Conservation (phyloP, 2,888 invertebrate genomes). For the Colletes collaris region DNA sequence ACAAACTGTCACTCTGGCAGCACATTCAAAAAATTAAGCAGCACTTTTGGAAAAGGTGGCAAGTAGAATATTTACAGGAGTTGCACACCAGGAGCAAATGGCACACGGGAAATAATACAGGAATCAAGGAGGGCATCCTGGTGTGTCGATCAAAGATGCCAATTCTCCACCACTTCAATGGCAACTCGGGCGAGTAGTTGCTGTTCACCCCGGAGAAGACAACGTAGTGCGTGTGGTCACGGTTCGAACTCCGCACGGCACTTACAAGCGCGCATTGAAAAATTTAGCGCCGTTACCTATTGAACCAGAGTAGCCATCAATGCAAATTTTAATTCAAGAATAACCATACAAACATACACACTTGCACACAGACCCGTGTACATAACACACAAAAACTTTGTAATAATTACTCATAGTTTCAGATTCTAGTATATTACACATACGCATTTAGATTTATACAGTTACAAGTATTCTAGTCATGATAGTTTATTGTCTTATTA, state of each 20-base stretch:
- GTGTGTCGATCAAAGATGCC: constrained; percentile 1
- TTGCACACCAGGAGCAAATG: constrained; percentile 3
- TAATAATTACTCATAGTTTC: too few relatives aligned
- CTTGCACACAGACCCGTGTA: too few relatives aligned
- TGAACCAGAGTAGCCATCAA: neutral
- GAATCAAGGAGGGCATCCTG: neutral
- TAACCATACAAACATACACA: too few relatives aligned
- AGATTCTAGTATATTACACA: too few relatives aligned
- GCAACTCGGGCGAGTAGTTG: constrained; percentile 6
- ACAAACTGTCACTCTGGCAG: neutral
- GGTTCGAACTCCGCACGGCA: neutral
- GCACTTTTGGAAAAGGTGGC: constrained; percentile 4
- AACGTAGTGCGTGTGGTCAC: constrained; percentile 2
- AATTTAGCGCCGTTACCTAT: constrained; percentile 2
- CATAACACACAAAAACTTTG: too few relatives aligned
- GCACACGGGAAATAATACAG: neutral
- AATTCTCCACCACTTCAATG: constrained; percentile 5
- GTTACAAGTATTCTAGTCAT: too few relatives aligned
- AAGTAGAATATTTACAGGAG: constrained; percentile 4
- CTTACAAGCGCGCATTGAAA: neutral
- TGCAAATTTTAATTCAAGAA: too few relatives aligned
- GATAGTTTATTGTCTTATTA: too few relatives aligned
- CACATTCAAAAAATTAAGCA: neutral
- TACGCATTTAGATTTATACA: too few relatives aligned
- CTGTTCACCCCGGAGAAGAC: neutral